Base-by-base conservation (phyloP, 2,888 invertebrate genomes). In the Ichneumon xanthorius region DNA sequence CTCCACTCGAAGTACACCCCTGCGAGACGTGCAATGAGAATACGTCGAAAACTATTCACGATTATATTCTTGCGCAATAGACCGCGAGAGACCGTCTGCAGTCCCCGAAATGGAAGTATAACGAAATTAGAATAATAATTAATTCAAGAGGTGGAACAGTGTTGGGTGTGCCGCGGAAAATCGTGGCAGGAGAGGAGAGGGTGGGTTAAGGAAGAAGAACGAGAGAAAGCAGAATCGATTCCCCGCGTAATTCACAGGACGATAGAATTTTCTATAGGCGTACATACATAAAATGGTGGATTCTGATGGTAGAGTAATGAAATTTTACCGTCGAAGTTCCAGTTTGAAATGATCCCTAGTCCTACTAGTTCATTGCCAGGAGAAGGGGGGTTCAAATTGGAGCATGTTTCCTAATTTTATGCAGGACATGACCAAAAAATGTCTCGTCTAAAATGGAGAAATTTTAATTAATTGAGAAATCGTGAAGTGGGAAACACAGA, bases 111-210 rank as follows among this genome's bases (percentile, higher is more conserved):
- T 70, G 30, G 48, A 45, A 50, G 50, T 53, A 19, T 48, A 70
- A 70, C 70, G 48, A 48, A 48, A 70, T 70, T 70, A 70, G 70
- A 70, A 70, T 50, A 70, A 70, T 70, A 30, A 50, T 70, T 70
- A 48, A 70, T 70, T 70, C 48, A 70, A 30, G 30, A 30, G 70
- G 33, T 6, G 50, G n/a, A 33, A 33, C 50, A 61, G 61, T 33
- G 61, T 61, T 30, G 70, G n/a, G 50, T 53, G 48, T 11, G 16
- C 14, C n/a, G 11, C 16, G 26, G 26, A 58, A 11, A 72, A 53
- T 53, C n/a, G 2, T 16, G 33, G 0, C 58, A 19, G 19, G 4
- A 33, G 37, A 6, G 40, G 11, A n/a, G 26, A 30, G 40, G 26
- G 22, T 4, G 7, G 9, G 14, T 45, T 45, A 6, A n/a, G 19